A percentile compares a stretch with the other conserved stretches of the same genome.
These are phyloP conservation scores for Platichthys flesus DNA, from an alignment of 2,113 vertebrate species.

Conservation along the genomic window DNA sequence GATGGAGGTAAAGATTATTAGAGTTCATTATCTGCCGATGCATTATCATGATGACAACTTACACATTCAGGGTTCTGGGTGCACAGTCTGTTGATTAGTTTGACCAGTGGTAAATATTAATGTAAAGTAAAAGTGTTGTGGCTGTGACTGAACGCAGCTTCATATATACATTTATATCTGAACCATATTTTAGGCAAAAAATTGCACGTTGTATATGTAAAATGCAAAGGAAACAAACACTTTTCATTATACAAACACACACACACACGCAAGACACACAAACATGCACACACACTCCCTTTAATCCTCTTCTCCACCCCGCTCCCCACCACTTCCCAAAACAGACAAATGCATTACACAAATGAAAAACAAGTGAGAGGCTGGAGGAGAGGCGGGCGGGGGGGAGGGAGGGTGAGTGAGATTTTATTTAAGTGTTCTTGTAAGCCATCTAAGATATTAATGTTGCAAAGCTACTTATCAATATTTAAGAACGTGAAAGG, in stretches of 20 bases:
- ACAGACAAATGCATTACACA: conserved; percentile 89
- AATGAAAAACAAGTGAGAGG: conserved; percentile 89
- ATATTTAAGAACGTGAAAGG: conserved; percentile 99
- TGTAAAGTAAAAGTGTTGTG: too few species aligned
- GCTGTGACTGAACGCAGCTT: too few species aligned
- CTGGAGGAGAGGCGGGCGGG: conserved; percentile 77
- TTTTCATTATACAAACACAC: conserved; percentile 57
- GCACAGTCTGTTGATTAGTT: background rate
- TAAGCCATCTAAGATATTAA: conserved; percentile 99
- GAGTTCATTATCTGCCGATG: background rate
- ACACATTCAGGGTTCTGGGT: background rate
- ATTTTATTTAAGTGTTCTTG: conserved; percentile 99
- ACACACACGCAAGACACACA: conserved; percentile 37
- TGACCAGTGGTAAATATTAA: background rate
- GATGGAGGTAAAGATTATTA: background rate
- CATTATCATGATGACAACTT: background rate
- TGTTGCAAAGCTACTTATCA: conserved; percentile 99
- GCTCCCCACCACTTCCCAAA: conserved; percentile 37
- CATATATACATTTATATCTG: too few species aligned
- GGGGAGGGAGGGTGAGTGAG: conserved; percentile 81
- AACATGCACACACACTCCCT: conserved; percentile 32
- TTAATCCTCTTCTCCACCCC: conserved; percentile 56
- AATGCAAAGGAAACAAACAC: conserved; percentile 24
- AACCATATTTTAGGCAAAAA: too few species aligned
- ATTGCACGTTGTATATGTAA: too few species aligned